phyloP scores from a whole-genome alignment of 1,140 invertebrate species.

The Hylaeus volcanicus region DNA sequence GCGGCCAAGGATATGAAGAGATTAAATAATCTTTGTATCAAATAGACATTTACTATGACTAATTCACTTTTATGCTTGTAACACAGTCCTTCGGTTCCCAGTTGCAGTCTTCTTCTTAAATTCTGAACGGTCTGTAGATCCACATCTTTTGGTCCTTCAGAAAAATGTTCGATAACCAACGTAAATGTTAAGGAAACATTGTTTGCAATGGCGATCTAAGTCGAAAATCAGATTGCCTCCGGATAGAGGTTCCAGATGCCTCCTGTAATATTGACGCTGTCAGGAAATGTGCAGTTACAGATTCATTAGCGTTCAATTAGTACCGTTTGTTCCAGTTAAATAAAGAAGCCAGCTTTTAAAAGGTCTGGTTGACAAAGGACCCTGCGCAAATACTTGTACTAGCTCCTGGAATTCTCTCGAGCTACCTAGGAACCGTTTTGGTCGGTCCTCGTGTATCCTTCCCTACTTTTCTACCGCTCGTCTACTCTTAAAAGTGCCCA shows the following conservation, averaged over 20 bases:
- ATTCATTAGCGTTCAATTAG: conserved; percentile 80
- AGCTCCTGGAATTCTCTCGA: conserved; percentile 48
- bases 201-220: background rate
- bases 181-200: background rate
- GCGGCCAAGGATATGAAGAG: no score
- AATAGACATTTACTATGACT: conserved; percentile 39
- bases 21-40: background rate
- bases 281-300: conserved; percentile 41
- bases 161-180: no score
- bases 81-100: background rate
- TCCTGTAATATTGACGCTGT: conserved; percentile 24
- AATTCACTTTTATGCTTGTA: conserved; percentile 52
- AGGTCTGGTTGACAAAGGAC: conserved; percentile 72
- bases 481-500: background rate
- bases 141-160: conserved; percentile 23
- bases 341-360: conserved; percentile 67
- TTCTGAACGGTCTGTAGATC: conserved; percentile 53
- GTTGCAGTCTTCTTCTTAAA: conserved; percentile 27
- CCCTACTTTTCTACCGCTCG: background rate
- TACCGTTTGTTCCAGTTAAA: conserved; percentile 73
- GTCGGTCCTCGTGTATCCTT: background rate
- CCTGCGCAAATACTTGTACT: conserved; percentile 60
- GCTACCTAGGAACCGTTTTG: conserved; percentile 1
- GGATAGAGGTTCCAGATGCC: conserved; percentile 7
- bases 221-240: background rate